These are phyloP conservation scores for Meleagris gallopavo DNA, from an alignment of 2,113 vertebrate species.

Conservation along the genomic window DNA sequence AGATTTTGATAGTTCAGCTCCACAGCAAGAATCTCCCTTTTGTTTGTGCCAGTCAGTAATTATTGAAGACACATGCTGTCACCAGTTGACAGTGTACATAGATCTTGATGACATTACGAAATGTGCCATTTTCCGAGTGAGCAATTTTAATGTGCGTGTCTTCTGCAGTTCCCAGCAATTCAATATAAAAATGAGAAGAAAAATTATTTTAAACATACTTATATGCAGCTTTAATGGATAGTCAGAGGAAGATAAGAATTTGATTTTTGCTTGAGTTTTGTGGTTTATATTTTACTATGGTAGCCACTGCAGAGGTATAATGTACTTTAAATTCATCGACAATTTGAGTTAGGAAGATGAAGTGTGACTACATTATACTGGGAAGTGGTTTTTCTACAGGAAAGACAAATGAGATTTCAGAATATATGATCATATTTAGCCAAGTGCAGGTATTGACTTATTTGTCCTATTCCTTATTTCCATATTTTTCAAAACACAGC, in stretches of 20 bases:
- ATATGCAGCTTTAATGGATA: background rate
- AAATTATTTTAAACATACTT: background rate
- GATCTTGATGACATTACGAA: background rate
- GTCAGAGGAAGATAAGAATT: background rate
- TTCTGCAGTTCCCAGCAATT: background rate
- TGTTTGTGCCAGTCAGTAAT: background rate
- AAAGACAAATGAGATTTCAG: background rate
- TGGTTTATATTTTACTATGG: background rate
- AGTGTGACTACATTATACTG: background rate
- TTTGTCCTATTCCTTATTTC: background rate
- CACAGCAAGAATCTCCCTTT: background rate
- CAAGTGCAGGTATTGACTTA: background rate
- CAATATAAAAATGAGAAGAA: background rate
- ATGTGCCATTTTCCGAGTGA: background rate
- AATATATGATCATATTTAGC: background rate
- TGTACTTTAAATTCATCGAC: background rate
- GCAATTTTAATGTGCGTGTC: accelerated
- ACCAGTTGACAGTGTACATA: background rate
- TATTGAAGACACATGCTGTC: background rate
- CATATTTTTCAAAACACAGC: background rate
- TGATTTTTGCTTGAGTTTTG: background rate
- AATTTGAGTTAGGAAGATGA: background rate
- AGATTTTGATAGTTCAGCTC: background rate
- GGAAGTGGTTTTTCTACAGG: background rate
- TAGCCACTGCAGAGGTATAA: background rate